A percentile compares a stretch with the other conserved stretches of the same genome.
Evolutionary conservation across 1,140 invertebrate species (phyloP).

Genomic region (Mamestra configurata): DNA sequence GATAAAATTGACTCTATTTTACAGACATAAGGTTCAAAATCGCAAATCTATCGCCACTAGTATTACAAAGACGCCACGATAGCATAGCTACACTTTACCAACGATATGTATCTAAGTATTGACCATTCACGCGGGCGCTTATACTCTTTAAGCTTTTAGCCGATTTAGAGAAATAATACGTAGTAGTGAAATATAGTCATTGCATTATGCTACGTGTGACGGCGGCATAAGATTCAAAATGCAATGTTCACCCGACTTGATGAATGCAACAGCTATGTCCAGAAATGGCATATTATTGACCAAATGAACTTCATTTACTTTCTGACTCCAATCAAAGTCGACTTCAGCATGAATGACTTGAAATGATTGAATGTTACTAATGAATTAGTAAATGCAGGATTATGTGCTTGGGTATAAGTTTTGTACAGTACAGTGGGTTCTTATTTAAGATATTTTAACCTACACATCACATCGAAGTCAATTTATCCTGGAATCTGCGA

Average conservation of each 20-base stretch:
- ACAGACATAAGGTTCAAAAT: constrained; percentile 9
- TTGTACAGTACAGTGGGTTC: constrained; percentile 48
- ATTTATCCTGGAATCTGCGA: constrained; percentile 39
- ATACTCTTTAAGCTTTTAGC: constrained; percentile 37
- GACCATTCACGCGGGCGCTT: constrained; percentile 51
- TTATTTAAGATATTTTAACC: constrained; percentile 38
- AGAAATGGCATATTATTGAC: constrained; percentile 22
- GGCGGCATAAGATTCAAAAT: background rate
- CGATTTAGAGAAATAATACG: constrained; percentile 32
- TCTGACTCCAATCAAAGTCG: constrained; percentile 15
- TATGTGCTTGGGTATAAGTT: constrained; percentile 34
- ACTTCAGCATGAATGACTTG: constrained; percentile 17
- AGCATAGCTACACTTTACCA: constrained; percentile 52
- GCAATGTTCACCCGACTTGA: background rate
- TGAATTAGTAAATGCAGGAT: constrained; percentile 44
- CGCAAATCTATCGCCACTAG: constrained; percentile 21
- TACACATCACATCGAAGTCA: constrained; percentile 48
- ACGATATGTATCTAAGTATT: constrained; percentile 67
- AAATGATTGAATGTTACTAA: constrained; percentile 17
- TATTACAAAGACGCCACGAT: constrained; percentile 31
- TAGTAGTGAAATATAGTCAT: background rate
- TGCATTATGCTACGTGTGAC: background rate
- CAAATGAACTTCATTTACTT: constrained; percentile 9
- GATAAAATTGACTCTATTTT: background rate
- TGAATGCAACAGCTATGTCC: constrained; percentile 7